Conservation (phyloP, 2,888 invertebrate genomes). For the Drosophila dives region DNA sequence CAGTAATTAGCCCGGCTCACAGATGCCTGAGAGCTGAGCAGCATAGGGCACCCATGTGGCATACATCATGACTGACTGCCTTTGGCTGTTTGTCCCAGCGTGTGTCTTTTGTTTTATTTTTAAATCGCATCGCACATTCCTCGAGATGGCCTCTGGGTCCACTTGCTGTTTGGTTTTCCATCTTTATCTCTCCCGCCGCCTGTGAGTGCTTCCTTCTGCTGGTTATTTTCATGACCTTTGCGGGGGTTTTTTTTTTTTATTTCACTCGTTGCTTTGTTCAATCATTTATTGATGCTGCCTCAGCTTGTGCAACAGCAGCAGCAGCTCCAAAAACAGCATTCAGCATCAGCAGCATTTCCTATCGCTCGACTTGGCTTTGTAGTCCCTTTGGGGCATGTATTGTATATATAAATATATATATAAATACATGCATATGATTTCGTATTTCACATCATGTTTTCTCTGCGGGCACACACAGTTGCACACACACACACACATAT, state of each 20-base stretch:
- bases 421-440: conserved; percentile 65
- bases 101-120: conserved; percentile 63
- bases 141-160: conserved; percentile 69
- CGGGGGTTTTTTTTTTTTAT: conserved; percentile 66
- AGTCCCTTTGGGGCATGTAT: conserved; percentile 72
- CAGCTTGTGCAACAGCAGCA: background rate
- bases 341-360: conserved; percentile 12
- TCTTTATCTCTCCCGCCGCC: conserved; percentile 28
- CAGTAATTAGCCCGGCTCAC: conserved; percentile 59
- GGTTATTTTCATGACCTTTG: conserved; percentile 78
- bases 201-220: conserved; percentile 30
- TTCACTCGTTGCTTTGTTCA: conserved; percentile 70
- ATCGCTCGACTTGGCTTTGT: conserved; percentile 54
- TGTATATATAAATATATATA: conserved; percentile 62
- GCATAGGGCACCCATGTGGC: conserved; percentile 66
- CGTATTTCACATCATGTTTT: conserved; percentile 45
- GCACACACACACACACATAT: conserved; percentile 28
- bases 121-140: conserved; percentile 77
- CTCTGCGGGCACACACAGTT: conserved; percentile 38
- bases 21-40: conserved; percentile 24
- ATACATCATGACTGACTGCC: conserved; percentile 41
- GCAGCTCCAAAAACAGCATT: conserved; percentile 1
- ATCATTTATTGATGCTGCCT: conserved; percentile 74
- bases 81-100: conserved; percentile 31
- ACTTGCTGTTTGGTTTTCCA: conserved; percentile 27